These are phyloP conservation scores for Canis aureus DNA, from an alignment of 2,113 vertebrate genomes.

Conservation along the genomic window DNA sequence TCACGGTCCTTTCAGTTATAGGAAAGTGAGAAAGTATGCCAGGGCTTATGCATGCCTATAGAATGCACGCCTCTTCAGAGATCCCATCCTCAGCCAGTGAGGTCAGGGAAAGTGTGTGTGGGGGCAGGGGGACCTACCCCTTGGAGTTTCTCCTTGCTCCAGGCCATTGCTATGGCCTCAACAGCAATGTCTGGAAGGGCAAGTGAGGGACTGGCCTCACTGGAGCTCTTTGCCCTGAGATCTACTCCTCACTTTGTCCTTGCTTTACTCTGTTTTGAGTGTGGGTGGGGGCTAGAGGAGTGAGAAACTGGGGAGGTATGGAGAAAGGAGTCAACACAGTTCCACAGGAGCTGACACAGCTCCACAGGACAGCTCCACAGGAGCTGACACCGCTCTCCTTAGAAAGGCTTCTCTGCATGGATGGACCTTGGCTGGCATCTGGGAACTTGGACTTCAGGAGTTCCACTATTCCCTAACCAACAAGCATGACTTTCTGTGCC, in stretches of 20 bases:
- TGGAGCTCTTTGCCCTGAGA: neutral
- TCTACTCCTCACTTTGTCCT: neutral
- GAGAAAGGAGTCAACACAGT: neutral
- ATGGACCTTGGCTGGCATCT: neutral
- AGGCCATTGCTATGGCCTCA: neutral
- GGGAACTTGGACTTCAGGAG: neutral
- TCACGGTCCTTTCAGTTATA: neutral
- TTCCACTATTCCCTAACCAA: neutral
- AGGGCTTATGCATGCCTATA: neutral
- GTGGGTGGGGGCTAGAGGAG: rapidly evolving
- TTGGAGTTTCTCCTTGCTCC: neutral
- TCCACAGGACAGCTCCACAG: too few relatives aligned
- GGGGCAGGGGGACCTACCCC: neutral
- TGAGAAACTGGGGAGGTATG: neutral
- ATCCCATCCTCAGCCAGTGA: neutral
- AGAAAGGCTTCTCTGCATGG: neutral
- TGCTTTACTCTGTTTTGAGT: neutral
- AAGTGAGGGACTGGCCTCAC: neutral
- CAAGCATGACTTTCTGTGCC: neutral
- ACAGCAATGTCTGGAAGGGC: neutral
- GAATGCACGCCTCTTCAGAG: neutral
- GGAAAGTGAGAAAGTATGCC: neutral
- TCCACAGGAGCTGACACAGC: neutral
- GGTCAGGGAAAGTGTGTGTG: neutral
- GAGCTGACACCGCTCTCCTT: neutral